phyloP scores from a whole-genome alignment of 1,140 invertebrate species.

The Cyrtorhinus lividipennis region DNA sequence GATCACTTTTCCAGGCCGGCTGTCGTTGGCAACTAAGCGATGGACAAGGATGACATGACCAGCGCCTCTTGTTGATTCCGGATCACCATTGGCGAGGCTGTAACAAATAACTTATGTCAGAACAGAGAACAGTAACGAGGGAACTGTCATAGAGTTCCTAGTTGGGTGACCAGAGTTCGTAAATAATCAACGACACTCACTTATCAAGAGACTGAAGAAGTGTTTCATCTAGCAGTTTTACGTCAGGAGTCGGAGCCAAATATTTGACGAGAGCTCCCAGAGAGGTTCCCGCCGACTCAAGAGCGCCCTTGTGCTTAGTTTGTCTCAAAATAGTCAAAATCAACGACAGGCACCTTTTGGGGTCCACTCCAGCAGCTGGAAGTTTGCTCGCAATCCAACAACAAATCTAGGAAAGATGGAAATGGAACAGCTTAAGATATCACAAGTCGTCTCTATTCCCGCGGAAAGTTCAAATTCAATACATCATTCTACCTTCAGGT shows the following conservation, averaged over 20 bases:
- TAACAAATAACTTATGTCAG: background rate
- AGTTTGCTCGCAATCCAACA: constrained; percentile 37
- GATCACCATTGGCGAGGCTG: constrained; percentile 12
- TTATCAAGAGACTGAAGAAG: constrained; percentile 5
- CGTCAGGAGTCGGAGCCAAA: background rate
- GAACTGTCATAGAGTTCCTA: too few species aligned
- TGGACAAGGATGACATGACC: constrained; percentile 61
- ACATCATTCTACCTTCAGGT: constrained; percentile 60
- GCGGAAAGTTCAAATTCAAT: too few species aligned
- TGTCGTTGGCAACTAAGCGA: constrained; percentile 50
- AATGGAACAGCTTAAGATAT: constrained; percentile 20
- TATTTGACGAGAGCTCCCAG: constrained; percentile 35
- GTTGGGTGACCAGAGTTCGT: too few species aligned
- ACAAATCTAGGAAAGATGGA: constrained; percentile 31
- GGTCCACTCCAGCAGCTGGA: constrained; percentile 26
- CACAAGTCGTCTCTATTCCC: too few species aligned
- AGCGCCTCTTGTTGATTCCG: constrained; percentile 48
- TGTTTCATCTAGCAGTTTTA: constrained; percentile 10
- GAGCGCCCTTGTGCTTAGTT: constrained; percentile 65
- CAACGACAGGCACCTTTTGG: constrained; percentile 35
- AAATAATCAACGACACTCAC: constrained; percentile 10
- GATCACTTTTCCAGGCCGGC: constrained; percentile 32
- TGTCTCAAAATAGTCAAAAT: constrained; percentile 49
- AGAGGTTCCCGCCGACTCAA: constrained; percentile 50
- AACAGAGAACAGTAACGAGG: too few species aligned